phyloP scores from a whole-genome alignment of 2,888 invertebrate genomes.

The Scaptomyza polygonia region DNA sequence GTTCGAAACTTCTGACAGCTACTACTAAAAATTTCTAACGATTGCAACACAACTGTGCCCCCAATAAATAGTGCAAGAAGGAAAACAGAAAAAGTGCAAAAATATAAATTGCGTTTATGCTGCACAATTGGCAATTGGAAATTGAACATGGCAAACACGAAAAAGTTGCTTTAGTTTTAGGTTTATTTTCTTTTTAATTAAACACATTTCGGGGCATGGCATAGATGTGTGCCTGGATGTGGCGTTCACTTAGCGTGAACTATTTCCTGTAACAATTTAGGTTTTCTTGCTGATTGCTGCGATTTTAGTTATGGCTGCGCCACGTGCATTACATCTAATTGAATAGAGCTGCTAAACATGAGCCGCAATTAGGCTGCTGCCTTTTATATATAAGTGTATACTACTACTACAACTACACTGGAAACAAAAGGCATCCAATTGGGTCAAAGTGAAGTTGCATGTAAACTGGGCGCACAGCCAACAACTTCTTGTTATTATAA shows the following conservation, averaged over 20 bases:
- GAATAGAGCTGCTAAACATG: conserved; percentile 71
- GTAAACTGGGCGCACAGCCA: conserved; percentile 51
- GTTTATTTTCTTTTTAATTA: conserved; percentile 77
- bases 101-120: conserved; percentile 61
- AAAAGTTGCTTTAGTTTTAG: conserved; percentile 61
- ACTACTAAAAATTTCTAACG: conserved; percentile 48
- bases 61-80: conserved; percentile 28
- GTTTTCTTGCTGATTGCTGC: conserved; percentile 35
- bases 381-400: conserved; percentile 28
- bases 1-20: conserved; percentile 42
- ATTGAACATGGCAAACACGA: conserved; percentile 38
- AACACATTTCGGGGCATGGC: conserved; percentile 37
- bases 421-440: conserved; percentile 51
- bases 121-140: conserved; percentile 47
- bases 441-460: conserved; percentile 44
- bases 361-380: conserved; percentile 67
- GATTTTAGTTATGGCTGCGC: conserved; percentile 41
- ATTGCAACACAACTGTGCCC: conserved; percentile 30
- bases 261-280: conserved; percentile 23
- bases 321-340: conserved; percentile 67
- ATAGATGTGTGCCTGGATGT: conserved; percentile 14
- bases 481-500: conserved; percentile 68
- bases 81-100: conserved; percentile 36
- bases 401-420: too few relatives aligned
- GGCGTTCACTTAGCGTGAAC: conserved; percentile 27